These are phyloP conservation scores for Halictus rubicundus DNA, from an alignment of 1,140 invertebrate species.

Conservation along the genomic window DNA sequence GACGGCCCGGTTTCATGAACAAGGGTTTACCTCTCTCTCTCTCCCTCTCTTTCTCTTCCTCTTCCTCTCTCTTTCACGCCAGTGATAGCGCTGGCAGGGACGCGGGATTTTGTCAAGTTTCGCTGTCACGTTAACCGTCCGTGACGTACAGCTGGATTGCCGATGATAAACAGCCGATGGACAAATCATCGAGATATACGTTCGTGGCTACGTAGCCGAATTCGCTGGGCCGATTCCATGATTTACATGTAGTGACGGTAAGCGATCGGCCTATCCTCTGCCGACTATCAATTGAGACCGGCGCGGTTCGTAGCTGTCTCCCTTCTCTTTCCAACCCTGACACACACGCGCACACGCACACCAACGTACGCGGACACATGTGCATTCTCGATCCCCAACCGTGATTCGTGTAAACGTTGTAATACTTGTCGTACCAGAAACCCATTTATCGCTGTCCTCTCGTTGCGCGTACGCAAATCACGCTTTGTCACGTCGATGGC, in stretches of 20 bases:
- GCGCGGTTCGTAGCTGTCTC: background rate
- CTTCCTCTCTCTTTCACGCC: too few relatives aligned
- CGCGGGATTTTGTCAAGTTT: conserved; percentile 40
- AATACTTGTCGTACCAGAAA: conserved; percentile 50
- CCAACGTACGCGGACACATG: too few relatives aligned
- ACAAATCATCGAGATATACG: conserved; percentile 65
- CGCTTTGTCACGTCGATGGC: conserved; percentile 39
- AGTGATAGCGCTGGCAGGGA: background rate
- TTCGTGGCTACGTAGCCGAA: conserved; percentile 43
- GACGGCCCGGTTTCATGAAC: background rate
- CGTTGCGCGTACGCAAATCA: conserved; percentile 39
- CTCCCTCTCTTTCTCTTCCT: too few relatives aligned
- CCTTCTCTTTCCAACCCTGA: background rate
- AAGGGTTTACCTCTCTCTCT: background rate
- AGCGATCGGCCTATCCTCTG: conserved; percentile 37
- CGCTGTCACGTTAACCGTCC: conserved; percentile 46
- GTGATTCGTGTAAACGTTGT: conserved; percentile 51
- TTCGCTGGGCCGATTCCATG: conserved; percentile 55
- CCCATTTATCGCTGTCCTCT: conserved; percentile 47
- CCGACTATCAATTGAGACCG: conserved; percentile 47
- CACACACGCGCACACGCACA: too few relatives aligned
- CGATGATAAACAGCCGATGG: conserved; percentile 64
- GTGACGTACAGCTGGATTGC: conserved; percentile 42
- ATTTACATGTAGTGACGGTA: conserved; percentile 53
- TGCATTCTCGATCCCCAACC: background rate